Evolutionary conservation across 2,797 vertebrate genomes (phyloP).

Genomic region (Taenioides sp.): DNA sequence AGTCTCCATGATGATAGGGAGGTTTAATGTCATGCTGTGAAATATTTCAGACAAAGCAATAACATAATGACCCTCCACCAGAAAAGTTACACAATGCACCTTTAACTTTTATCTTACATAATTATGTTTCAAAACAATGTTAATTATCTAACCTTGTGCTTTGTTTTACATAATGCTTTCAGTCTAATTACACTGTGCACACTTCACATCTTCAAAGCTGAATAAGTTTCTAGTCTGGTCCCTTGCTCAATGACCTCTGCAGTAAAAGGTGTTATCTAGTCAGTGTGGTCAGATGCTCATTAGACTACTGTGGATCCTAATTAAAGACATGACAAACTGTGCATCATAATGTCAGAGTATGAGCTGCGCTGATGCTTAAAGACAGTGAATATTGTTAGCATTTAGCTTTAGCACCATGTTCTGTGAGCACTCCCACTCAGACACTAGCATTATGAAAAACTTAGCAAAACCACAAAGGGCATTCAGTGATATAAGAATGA

Average conservation of each 20-base stretch:
- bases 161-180: background rate
- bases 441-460: background rate
- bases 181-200: background rate
- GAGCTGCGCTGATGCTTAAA: slow-evolving; percentile 28
- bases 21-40: too few relatives aligned
- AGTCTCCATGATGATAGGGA: too few relatives aligned
- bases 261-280: slow-evolving; percentile 9
- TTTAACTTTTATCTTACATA: background rate
- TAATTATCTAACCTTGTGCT: background rate
- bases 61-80: too few relatives aligned
- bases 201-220: background rate
- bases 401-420: slow-evolving; percentile 12
- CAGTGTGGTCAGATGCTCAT: slow-evolving; percentile 30
- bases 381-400: slow-evolving; percentile 22
- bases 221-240: background rate
- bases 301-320: slow-evolving; percentile 13
- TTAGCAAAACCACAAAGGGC: background rate
- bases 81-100: too few relatives aligned
- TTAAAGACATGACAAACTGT: slow-evolving; percentile 35
- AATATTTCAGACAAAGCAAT: too few relatives aligned
- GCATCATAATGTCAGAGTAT: slow-evolving; percentile 36
- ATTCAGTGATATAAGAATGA: background rate
- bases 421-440: slow-evolving; percentile 8
- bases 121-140: background rate
- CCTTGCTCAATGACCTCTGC: background rate